phyloP scores from a whole-genome alignment of 2,888 invertebrate species.

The Sinopyrophorus schimmeli region DNA sequence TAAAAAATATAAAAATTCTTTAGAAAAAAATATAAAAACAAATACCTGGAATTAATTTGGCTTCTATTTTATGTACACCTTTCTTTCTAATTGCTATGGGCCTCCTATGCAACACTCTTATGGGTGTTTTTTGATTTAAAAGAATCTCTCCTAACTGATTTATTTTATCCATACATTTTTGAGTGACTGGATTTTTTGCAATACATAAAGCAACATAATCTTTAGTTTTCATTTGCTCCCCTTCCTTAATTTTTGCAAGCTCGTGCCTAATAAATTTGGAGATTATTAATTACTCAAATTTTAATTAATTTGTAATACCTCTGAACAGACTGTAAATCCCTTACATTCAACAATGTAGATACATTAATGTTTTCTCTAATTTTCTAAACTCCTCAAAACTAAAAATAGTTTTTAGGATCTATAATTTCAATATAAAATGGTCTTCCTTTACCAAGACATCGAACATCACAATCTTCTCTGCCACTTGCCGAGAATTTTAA shows the following conservation, averaged over 20 bases:
- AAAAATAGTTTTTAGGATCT: slow-evolving; percentile 65
- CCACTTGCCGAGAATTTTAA: slow-evolving; percentile 87
- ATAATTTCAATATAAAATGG: slow-evolving; percentile 90
- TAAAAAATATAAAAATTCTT: background rate
- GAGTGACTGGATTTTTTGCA: slow-evolving; percentile 53
- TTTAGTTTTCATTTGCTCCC: slow-evolving; percentile 88
- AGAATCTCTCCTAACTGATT: slow-evolving; percentile 56
- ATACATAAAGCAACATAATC: slow-evolving; percentile 80
- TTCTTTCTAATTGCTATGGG: slow-evolving; percentile 72
- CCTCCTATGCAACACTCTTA: slow-evolving; percentile 86
- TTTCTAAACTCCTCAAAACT: slow-evolving; percentile 56
- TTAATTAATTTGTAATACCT: slow-evolving; percentile 51
- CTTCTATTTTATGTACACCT: slow-evolving; percentile 68
- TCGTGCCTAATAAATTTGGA: slow-evolving; percentile 51
- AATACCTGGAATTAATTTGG: slow-evolving; percentile 59
- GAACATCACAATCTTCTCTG: slow-evolving; percentile 95
- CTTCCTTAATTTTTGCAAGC: slow-evolving; percentile 73
- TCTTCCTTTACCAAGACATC: slow-evolving; percentile 87
- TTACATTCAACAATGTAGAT: slow-evolving; percentile 60
- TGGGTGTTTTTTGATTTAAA: slow-evolving; percentile 83
- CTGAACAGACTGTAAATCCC: slow-evolving; percentile 67
- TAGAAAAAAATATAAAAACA: background rate
- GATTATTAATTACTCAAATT: background rate
- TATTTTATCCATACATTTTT: slow-evolving; percentile 59
- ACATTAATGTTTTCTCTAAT: slow-evolving; percentile 66